Base-by-base conservation (phyloP, 2,113 vertebrate species). In the Heliornis fulica region DNA sequence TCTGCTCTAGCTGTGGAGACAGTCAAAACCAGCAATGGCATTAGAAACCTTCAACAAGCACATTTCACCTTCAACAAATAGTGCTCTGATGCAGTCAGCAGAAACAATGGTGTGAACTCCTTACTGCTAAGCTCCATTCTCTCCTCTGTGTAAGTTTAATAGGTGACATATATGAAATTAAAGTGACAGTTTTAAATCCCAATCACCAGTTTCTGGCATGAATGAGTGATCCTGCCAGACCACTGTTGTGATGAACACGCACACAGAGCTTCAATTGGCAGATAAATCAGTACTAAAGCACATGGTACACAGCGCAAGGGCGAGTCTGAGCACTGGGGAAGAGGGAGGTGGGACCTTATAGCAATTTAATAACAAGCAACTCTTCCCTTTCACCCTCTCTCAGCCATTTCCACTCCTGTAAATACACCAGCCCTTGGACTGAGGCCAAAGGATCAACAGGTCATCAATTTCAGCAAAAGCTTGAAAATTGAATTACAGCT, bases 21-120 rank as follows among this genome's bases (percentile, higher is more conserved):
- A 60, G 54, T 17, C 50, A 68, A 51, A 82, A 16, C 4, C 41
- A 63, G 36, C 38, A 66, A 50, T 2, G 28, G 61, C 3, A 8
- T 38, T 3, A 21, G 53, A 54, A 78, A 85, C 25, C n/a, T n/a
- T n/a, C n/a, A n/a, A 71, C 7, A 13, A 29, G 26, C 68, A 20
- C 36, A 15, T 81, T 76, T 71, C 59, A 50, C 54, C 69, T 68
- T 50, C 60, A 46, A 29, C 53, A 68, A 38, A 16, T 1, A 36
- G 13, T 6, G 32, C 56, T 59, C 70, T 54, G n/a, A n/a, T 40
- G 31, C 12, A 17, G 28, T 22, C 60, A 48, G 22, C 23, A 29
- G 50, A 56, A 69, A 29, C 0, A 0, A 16, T 0, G 0, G 8
- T 7, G 20, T 8, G 71, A 83, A 57, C 0, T 0, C 34, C 3